Evolutionary conservation across 1,140 invertebrate genomes (phyloP).

Genomic region (Ctenoplectra terminalis): DNA sequence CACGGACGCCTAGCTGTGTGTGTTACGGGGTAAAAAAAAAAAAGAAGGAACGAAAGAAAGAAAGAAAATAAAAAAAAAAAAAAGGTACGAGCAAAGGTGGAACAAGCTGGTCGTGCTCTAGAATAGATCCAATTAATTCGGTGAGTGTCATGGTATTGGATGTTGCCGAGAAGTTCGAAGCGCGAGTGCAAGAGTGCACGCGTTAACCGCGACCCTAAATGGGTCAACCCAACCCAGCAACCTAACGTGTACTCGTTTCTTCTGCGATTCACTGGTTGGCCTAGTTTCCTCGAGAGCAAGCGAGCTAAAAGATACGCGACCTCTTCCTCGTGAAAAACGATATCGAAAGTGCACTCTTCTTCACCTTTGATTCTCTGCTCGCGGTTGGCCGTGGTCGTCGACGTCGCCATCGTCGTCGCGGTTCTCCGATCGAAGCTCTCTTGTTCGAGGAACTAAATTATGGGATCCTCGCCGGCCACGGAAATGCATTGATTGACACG

Average conservation of each 20-base stretch:
- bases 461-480: constrained; percentile 33
- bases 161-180: background rate
- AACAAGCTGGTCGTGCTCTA: constrained; percentile 20
- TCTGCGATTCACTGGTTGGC: constrained; percentile 56
- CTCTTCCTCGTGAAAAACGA: constrained; percentile 11
- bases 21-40: background rate
- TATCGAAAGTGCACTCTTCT: background rate
- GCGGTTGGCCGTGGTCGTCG: background rate
- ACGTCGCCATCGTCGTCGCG: constrained; percentile 9
- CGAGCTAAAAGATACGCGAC: constrained; percentile 45
- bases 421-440: background rate
- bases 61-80: background rate
- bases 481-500: constrained; percentile 50
- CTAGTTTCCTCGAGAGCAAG: constrained; percentile 56
- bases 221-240: constrained; percentile 66
- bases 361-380: background rate
- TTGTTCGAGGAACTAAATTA: background rate
- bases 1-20: constrained; percentile 56
- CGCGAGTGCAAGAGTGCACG: constrained; percentile 48
- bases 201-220: constrained; percentile 46
- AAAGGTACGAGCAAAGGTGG: constrained; percentile 6
- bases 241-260: constrained; percentile 48
- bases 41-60: too few species aligned
- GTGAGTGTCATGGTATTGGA: constrained; percentile 33
- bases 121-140: constrained; percentile 37